phyloP scores from a whole-genome alignment of 1,140 invertebrate genomes.

The Tyrophagus putrescentiae region DNA sequence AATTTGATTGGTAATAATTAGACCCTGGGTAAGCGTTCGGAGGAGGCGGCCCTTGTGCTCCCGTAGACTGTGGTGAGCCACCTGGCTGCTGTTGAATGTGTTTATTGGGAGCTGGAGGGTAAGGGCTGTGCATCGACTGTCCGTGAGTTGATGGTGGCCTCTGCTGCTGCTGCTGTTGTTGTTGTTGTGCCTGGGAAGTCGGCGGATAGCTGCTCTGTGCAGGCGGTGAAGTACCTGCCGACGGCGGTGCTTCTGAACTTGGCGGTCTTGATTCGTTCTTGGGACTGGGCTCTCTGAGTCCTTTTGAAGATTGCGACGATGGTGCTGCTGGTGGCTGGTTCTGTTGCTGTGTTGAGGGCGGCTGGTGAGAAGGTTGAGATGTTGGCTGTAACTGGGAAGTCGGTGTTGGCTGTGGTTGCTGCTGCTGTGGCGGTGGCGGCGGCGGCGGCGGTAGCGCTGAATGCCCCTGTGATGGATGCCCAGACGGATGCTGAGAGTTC shows the following conservation, averaged over 20 bases:
- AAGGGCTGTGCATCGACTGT: not conserved
- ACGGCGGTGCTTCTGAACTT: not conserved
- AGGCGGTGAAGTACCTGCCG: not conserved
- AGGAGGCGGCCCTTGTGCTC: not conserved
- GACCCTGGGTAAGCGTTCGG: not conserved
- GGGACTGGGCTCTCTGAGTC: not conserved
- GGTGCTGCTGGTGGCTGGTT: slow-evolving; percentile 10
- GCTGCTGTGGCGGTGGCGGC: slow-evolving; percentile 27
- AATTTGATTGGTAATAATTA: no score
- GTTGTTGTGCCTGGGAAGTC: slow-evolving; percentile 11
- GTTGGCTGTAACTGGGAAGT: slow-evolving; percentile 19
- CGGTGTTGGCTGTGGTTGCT: slow-evolving; percentile 28
- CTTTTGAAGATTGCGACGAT: not conserved
- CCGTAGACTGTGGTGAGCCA: not conserved
- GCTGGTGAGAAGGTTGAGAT: slow-evolving; percentile 17
- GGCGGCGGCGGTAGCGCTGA: slow-evolving; percentile 24
- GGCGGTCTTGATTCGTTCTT: not conserved
- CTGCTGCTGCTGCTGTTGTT: not conserved
- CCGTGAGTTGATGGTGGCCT: not conserved
- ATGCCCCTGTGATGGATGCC: slow-evolving; percentile 26
- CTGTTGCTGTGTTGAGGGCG: not conserved
- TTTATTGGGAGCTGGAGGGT: not conserved
- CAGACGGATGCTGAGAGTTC: no score
- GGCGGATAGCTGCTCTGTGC: not conserved
- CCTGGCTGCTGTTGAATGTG: not conserved